Percentiles rank a stretch among this genome's conserved stretches.
Evolutionary conservation across 2,113 vertebrate species (phyloP).

Genomic region (Dryoscopus gambensis): DNA sequence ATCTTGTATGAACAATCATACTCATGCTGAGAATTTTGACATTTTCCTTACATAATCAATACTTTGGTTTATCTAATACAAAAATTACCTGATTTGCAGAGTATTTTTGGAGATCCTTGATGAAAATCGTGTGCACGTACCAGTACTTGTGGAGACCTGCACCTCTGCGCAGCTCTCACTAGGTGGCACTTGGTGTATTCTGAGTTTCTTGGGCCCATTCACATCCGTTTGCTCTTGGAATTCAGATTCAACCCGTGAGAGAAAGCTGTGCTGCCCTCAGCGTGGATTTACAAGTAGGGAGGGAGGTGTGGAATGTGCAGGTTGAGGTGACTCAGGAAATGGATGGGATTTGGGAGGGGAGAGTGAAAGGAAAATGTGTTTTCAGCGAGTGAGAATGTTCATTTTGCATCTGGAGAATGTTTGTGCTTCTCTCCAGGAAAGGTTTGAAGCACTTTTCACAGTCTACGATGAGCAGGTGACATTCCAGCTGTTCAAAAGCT

Average conservation of each 20-base stretch:
- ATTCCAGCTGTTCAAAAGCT: slow-evolving; percentile 96
- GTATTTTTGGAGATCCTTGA: neutral
- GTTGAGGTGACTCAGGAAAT: neutral
- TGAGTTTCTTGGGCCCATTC: neutral
- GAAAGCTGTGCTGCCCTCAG: neutral
- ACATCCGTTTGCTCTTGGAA: accelerated
- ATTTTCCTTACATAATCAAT: neutral
- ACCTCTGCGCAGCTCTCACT: neutral
- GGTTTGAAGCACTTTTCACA: slow-evolving; percentile 90
- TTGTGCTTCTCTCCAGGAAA: slow-evolving; percentile 76
- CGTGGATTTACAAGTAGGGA: neutral
- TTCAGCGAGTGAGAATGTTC: neutral
- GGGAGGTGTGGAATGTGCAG: neutral
- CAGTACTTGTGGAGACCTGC: neutral
- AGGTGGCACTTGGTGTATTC: neutral
- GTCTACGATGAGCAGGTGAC: slow-evolving; percentile 87
- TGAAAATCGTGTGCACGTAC: neutral
- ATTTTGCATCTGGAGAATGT: neutral
- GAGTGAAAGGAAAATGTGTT: neutral
- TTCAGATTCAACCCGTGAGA: neutral
- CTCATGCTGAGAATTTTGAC: neutral
- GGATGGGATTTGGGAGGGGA: neutral
- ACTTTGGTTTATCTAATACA: neutral
- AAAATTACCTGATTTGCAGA: neutral
- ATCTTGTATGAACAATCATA: neutral